Percentiles rank a stretch among this genome's conserved stretches.
These are phyloP conservation scores for Sandelia bainsii DNA, from an alignment of 2,797 vertebrate genomes.

Conservation along the genomic window DNA sequence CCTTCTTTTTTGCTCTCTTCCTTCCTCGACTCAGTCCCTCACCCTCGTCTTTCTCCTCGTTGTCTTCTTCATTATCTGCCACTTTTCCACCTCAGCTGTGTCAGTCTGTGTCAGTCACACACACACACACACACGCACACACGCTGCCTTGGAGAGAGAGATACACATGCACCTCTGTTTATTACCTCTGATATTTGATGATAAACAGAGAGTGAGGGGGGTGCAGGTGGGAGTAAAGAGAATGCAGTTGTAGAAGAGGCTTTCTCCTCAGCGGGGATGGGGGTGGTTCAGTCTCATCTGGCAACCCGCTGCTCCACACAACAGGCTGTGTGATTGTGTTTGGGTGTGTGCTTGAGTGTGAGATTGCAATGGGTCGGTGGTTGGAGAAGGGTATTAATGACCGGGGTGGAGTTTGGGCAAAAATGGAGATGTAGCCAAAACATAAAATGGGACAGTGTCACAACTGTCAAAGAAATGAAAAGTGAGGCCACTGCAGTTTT, in stretches of 20 bases:
- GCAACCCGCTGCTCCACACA: not conserved
- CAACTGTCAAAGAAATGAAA: too few relatives aligned
- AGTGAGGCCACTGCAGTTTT: too few relatives aligned
- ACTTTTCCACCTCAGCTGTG: slow-evolving; percentile 50
- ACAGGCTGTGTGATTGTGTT: slow-evolving; percentile 9
- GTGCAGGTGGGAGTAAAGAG: slow-evolving; percentile 1
- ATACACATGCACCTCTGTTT: slow-evolving; percentile 27
- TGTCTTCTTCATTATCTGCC: slow-evolving; percentile 45
- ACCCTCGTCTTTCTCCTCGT: slow-evolving; percentile 3
- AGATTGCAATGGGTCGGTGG: not conserved
- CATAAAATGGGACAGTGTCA: too few relatives aligned
- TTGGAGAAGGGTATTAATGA: not conserved
- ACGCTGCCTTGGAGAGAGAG: slow-evolving; percentile 5
- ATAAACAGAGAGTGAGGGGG: slow-evolving; percentile 25
- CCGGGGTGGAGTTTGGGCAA: not conserved
- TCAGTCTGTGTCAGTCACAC: slow-evolving; percentile 4
- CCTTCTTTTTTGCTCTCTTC: not conserved
- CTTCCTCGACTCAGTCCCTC: not conserved
- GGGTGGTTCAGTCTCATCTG: slow-evolving; percentile 6
- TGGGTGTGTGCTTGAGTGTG: slow-evolving; percentile 12
- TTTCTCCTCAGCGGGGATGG: not conserved
- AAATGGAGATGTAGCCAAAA: too few relatives aligned
- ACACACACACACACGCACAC: not conserved
- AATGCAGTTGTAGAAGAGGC: not conserved
- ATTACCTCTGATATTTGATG: slow-evolving; percentile 24